Conservation (phyloP, 1,140 invertebrate species). For the Drosophila ironensis region DNA sequence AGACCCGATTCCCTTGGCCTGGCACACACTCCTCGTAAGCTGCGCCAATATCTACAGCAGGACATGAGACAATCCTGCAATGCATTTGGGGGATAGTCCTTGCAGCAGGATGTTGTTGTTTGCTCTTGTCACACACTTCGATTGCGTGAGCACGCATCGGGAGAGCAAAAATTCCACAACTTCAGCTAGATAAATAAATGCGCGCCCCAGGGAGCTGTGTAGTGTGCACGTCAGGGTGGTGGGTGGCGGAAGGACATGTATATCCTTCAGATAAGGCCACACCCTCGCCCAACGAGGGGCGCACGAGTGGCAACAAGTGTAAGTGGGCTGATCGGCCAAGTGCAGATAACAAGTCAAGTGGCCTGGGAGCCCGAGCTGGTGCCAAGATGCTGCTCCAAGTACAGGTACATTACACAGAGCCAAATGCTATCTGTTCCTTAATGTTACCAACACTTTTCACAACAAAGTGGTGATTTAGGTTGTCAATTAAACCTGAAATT, state of each 20-base stretch:
- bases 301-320: conserved; percentile 70
- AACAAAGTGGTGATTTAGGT: too few relatives aligned
- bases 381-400: conserved; percentile 8
- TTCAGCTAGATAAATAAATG: conserved; percentile 55
- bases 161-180: conserved; percentile 42
- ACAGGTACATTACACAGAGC: conserved; percentile 3
- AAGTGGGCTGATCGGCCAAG: conserved; percentile 72
- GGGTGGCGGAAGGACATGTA: background rate
- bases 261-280: conserved; percentile 9
- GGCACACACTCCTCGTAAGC: conserved; percentile 38
- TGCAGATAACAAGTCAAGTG: conserved; percentile 75
- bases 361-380: conserved; percentile 39
- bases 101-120: conserved; percentile 37
- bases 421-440: background rate
- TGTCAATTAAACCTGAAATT: too few relatives aligned
- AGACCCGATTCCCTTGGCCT: conserved; percentile 14
- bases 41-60: too few relatives aligned
- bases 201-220: conserved; percentile 7
- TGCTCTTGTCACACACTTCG: conserved; percentile 26
- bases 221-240: background rate
- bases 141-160: conserved; percentile 54
- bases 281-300: conserved; percentile 2
- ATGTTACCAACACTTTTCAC: too few relatives aligned
- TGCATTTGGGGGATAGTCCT: conserved; percentile 11
- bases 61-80: conserved; percentile 33